Evolutionary conservation across 2,888 invertebrate genomes (phyloP).

Genomic region (Phalera bucephala): DNA sequence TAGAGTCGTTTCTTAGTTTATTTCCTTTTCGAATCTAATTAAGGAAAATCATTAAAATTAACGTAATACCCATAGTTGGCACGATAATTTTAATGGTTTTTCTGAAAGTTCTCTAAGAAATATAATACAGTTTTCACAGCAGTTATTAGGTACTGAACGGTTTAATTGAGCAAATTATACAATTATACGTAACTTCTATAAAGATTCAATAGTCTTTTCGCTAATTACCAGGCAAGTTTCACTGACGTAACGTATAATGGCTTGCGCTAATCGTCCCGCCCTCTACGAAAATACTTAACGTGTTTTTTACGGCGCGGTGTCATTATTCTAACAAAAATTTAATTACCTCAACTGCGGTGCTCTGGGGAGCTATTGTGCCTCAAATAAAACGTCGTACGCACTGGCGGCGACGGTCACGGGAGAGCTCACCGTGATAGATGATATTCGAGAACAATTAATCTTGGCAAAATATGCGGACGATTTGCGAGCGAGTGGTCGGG

Average conservation of each 20-base stretch:
- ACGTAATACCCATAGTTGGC: background rate
- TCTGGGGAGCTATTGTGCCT: slow-evolving; percentile 66
- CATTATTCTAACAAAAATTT: slow-evolving; percentile 65
- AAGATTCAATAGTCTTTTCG: slow-evolving; percentile 23
- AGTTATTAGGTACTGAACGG: background rate
- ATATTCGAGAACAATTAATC: slow-evolving; percentile 83
- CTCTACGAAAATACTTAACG: slow-evolving; percentile 38
- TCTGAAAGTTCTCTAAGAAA: background rate
- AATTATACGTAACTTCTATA: slow-evolving; percentile 11
- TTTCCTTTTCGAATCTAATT: slow-evolving; percentile 23
- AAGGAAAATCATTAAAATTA: slow-evolving; percentile 24
- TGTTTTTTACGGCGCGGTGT: slow-evolving; percentile 39
- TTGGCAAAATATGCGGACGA: slow-evolving; percentile 83
- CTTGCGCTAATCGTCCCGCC: slow-evolving; percentile 26
- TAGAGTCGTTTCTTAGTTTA: slow-evolving; percentile 28
- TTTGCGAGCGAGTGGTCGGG: slow-evolving; percentile 81
- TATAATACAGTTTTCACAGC: slow-evolving; percentile 5
- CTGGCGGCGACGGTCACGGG: slow-evolving; percentile 75
- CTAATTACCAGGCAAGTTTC: slow-evolving; percentile 33
- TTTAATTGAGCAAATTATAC: slow-evolving; percentile 5
- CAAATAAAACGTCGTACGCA: slow-evolving; percentile 79
- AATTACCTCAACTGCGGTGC: slow-evolving; percentile 64
- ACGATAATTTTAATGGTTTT: background rate
- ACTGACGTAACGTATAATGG: too few species aligned
- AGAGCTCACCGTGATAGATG: slow-evolving; percentile 81